Evolutionary conservation across 2,888 invertebrate genomes (phyloP), one percentile per base, ranked within the genome.

Genomic region (Trissolcus brochymenae): DNA sequence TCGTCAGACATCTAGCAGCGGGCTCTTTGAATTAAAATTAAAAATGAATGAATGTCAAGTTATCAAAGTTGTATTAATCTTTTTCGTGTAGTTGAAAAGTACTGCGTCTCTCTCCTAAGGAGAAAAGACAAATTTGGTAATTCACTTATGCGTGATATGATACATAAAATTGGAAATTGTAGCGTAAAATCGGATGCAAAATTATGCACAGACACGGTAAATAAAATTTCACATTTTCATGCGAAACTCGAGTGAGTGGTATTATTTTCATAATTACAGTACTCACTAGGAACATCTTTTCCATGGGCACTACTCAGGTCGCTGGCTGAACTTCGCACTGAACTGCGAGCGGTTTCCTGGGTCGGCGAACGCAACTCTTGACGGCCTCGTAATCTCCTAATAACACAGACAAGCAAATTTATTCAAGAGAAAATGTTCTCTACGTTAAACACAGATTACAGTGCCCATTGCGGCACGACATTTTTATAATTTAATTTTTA

Each of bases 271-370:
- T 76, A 70, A 76, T 77, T 78, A 40, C 41, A 17, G 43, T 68
- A 87, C 88, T 88, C 79, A 88, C 88, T 88, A 74, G 82, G 68
- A 29, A 82, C 79, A 21, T 87, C 87, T 68, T 88, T 88, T 80
- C 84, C 85, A 62, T 87, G 84, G 3, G 85, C 86, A 66, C 87
- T 88, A 80, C 89, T 89, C 65, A 89, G 83, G 78, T 89, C 89
- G 68, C 89, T 89, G 81, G 87, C 84, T 49, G 89, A 89, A 82
- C 89, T 89, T 50, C 87, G 87, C 67, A 88, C 88, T 6, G 89
- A 89, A 67, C 89, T 89, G 13, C 88, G 86, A 53, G 88, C 87
- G 17, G 89, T 88, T 81, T 88, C 88, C 80, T 87, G 87, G n/a
- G 83, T 86, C 49, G 88, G 87, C 41, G 87, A 87, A 66, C 84